Percentiles rank a stretch among this genome's conserved stretches.
phyloP scores from a whole-genome alignment of 2,888 invertebrate genomes.

The Philaethria dido region DNA sequence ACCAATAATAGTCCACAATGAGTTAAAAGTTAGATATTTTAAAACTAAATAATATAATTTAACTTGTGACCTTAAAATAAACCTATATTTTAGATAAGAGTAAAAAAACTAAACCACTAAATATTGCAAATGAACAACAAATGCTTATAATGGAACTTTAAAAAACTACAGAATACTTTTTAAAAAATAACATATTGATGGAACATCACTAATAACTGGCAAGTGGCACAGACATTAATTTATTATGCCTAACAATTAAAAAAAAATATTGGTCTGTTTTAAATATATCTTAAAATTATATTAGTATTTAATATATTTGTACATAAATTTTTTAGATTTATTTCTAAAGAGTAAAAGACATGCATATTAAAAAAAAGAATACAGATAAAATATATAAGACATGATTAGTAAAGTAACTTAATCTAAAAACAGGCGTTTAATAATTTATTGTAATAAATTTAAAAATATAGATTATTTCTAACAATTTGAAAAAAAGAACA shows the following conservation, averaged over 20 bases:
- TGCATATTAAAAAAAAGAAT: conserved; percentile 15
- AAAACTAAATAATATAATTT: conserved; percentile 17
- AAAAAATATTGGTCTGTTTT: not conserved
- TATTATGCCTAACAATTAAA: not conserved
- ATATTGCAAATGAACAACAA: conserved; percentile 2
- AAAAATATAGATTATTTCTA: too few relatives aligned
- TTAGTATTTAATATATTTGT: conserved; percentile 17
- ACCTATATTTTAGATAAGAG: not conserved
- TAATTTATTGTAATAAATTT: not conserved
- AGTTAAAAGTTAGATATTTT: not conserved
- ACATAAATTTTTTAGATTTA: conserved; percentile 8
- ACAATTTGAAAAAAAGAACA: too few relatives aligned
- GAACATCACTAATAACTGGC: not conserved
- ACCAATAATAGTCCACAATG: not conserved
- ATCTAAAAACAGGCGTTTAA: not conserved
- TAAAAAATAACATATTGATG: not conserved
- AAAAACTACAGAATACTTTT: not conserved
- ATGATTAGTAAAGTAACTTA: conserved; percentile 5
- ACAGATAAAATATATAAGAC: conserved; percentile 26
- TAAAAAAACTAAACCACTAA: not conserved
- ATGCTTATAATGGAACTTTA: not conserved
- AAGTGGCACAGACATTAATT: conserved; percentile 8
- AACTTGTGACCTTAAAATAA: conserved; percentile 3
- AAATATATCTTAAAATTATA: conserved; percentile 8
- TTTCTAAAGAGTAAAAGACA: conserved; percentile 29